Evolutionary conservation across 2,888 invertebrate genomes (phyloP), one percentile per base, ranked within the genome.

Genomic region (Acholoe squamosa): DNA sequence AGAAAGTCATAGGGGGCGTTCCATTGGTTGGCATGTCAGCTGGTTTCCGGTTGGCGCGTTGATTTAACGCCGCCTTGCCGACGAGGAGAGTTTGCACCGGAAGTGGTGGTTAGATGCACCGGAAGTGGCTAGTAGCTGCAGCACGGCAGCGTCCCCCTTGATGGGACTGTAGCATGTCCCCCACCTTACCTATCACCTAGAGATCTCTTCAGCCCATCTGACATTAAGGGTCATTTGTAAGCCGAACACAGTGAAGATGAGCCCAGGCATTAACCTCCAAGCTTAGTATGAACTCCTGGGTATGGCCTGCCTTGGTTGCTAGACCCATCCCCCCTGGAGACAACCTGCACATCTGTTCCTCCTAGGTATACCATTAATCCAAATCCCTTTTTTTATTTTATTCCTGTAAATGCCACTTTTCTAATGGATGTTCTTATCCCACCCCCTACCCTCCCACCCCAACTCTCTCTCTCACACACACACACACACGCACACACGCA

Each of bases 151-250:
- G 61, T n/a, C 22, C 22, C 10, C 61, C 43, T 3, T 43, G 43
- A 43, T 43, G 43, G 43, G 43, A 10, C 43, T 43, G 43, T 43
- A 43, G 43, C 43, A 43, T 43, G 43, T 43, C 43, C 43, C 10
- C 43, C 43, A 7, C 5, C 43, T 43, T 43, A 43, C 43, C 43
- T 43, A 43, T 43, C 43, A 3, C 61, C 61, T 61, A 19, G 19
- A 61, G 61, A 3, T n/a, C 19, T 19, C 61, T n/a, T 19, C 61
- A 61, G 61, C 28, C n/a, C 71, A 28, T 25, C 28, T 43, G 43
- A 43, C 71, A 71, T 71, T 71, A 71, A 28, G 14, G 28, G 28
- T 71, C 71, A 71, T 71, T 71, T 71, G 71, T 71, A 71, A 25
- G 71, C 71, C 28, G 71, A 14, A 71, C 71, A 71, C 12, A 25